Conservation (phyloP, 2,888 invertebrate species). For the Hymenopus coronatus region DNA sequence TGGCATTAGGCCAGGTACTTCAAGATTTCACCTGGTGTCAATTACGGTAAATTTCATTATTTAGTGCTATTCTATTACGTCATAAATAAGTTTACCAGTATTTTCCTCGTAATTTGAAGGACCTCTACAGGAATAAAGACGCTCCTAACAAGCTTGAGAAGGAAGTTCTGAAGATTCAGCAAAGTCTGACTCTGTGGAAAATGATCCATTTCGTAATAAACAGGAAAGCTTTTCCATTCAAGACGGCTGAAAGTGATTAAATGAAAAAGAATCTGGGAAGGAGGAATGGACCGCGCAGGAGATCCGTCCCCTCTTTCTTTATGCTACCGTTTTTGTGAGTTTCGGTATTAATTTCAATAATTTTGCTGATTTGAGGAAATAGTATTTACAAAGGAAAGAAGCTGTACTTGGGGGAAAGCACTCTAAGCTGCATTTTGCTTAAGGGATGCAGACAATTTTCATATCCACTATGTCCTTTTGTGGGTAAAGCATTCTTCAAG, state of each 20-base stretch:
- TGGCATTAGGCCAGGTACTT: no score
- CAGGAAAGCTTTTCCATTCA: not conserved
- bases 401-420: not conserved
- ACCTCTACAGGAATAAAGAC: not conserved
- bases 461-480: no score
- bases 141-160: not conserved
- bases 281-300: not conserved
- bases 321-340: not conserved
- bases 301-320: not conserved
- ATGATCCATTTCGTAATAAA: not conserved
- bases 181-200: not conserved
- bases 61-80: no score
- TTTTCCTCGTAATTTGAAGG: not conserved
- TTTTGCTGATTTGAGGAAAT: not conserved
- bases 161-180: not conserved
- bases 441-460: not conserved
- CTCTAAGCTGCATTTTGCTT: not conserved
- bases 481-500: no score
- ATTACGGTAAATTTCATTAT: no score
- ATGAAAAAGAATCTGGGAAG: not conserved
- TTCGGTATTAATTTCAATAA: not conserved
- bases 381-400: not conserved
- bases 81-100: not conserved
- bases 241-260: not conserved
- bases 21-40: no score